phyloP scores from a whole-genome alignment of 2,113 vertebrate genomes.

The Pseudopodoces humilis region DNA sequence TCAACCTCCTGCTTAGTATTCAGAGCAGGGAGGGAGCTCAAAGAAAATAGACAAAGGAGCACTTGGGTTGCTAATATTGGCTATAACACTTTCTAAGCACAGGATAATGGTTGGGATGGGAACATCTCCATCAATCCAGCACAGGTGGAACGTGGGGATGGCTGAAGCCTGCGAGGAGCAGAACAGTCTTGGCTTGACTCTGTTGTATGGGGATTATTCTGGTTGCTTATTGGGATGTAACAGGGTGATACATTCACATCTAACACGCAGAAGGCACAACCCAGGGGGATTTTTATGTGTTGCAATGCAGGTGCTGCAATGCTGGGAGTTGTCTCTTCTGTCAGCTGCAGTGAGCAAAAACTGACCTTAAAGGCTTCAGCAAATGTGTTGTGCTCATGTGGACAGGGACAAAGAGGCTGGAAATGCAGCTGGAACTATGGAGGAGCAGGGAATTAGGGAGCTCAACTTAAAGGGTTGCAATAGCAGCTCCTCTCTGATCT shows the following conservation, averaged over 20 bases:
- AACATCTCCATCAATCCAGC: neutral
- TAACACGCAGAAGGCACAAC: neutral
- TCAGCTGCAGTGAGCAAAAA: neutral
- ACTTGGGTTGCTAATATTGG: constrained; percentile 1
- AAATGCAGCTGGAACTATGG: neutral
- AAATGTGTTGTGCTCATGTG: accelerated
- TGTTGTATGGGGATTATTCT: neutral
- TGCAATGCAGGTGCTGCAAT: neutral
- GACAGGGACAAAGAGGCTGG: neutral
- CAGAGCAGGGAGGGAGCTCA: constrained; percentile 2
- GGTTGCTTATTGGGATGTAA: neutral
- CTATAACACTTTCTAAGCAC: neutral
- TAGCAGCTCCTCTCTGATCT: neutral
- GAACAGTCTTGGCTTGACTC: neutral
- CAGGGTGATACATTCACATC: neutral
- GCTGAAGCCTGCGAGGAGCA: neutral
- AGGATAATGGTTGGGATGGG: neutral
- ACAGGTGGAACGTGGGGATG: neutral
- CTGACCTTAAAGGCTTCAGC: neutral
- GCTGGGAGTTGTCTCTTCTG: neutral
- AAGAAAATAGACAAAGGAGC: constrained; percentile 34
- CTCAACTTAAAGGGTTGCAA: accelerated
- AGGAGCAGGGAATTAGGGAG: neutral
- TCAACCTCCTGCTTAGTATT: constrained; percentile 37
- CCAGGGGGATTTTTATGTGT: neutral